Percentiles rank a stretch among this genome's conserved stretches.
These are phyloP conservation scores for Sebastes hopkinsi DNA, from an alignment of 2,797 vertebrate species.

Conservation along the genomic window DNA sequence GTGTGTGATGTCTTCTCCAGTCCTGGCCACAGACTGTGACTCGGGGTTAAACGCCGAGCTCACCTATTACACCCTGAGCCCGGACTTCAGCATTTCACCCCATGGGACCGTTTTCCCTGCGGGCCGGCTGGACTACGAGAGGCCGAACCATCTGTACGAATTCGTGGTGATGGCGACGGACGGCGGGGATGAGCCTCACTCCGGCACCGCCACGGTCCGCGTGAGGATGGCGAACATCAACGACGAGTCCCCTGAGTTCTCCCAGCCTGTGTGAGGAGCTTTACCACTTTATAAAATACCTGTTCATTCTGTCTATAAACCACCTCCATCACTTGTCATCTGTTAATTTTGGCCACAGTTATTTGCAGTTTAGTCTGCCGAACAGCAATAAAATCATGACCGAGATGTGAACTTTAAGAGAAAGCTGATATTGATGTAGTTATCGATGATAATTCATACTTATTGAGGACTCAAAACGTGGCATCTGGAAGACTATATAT, in stretches of 20 bases:
- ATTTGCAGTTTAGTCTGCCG: not conserved
- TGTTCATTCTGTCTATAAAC: not conserved
- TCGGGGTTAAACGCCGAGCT: constrained; percentile 88
- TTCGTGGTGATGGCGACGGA: constrained; percentile 92
- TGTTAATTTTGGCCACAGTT: not conserved
- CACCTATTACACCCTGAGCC: constrained; percentile 88
- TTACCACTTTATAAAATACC: not conserved
- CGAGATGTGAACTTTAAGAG: not conserved
- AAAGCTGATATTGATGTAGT: not conserved
- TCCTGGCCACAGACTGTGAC: constrained; percentile 91
- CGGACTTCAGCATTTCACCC: constrained; percentile 89
- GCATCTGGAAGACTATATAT: not conserved
- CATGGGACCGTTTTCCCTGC: constrained; percentile 89
- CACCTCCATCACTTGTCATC: not conserved
- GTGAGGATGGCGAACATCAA: constrained; percentile 91
- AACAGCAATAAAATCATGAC: not conserved
- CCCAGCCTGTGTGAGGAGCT: constrained; percentile 84
- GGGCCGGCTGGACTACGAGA: constrained; percentile 86
- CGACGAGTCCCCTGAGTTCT: constrained; percentile 90
- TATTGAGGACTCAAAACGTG: not conserved
- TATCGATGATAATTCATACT: not conserved
- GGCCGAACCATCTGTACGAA: constrained; percentile 89
- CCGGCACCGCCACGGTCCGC: constrained; percentile 89
- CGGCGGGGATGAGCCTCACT: constrained; percentile 85
- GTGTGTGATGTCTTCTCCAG: constrained; percentile 65